These are phyloP conservation scores for Apteryx owenii DNA, from an alignment of 2,113 vertebrate genomes.

Conservation along the genomic window DNA sequence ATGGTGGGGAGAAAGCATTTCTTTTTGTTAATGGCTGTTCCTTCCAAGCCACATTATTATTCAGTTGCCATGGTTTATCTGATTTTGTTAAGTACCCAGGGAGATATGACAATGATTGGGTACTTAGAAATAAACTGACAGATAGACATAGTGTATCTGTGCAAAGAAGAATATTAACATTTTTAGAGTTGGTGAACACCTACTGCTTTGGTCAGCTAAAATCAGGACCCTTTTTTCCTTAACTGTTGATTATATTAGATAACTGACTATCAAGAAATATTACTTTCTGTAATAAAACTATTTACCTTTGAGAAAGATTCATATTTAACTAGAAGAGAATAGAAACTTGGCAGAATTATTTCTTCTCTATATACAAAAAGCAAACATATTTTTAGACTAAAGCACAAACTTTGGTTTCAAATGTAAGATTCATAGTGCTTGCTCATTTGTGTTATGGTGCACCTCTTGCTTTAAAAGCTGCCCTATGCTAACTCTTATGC, in stretches of 20 bases:
- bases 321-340: background rate
- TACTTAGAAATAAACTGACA: conserved; percentile 38
- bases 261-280: background rate
- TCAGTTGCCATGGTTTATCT: conserved; percentile 69
- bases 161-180: conserved; percentile 20
- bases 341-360: background rate
- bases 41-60: conserved; percentile 64
- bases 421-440: background rate
- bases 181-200: background rate
- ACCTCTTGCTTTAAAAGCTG: conserved; percentile 10
- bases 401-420: background rate
- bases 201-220: background rate
- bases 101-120: conserved; percentile 33
- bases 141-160: background rate
- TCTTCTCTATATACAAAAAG: background rate
- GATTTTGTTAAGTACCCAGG: conserved; percentile 56
- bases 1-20: conserved; percentile 40
- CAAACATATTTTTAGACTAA: background rate
- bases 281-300: background rate
- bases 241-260: background rate
- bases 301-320: background rate
- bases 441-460: background rate
- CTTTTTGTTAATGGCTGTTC: conserved; percentile 65
- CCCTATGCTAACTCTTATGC: background rate
- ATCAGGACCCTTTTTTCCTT: background rate